phyloP scores from a whole-genome alignment of 2,888 invertebrate species.

The Blomia tropicalis region DNA sequence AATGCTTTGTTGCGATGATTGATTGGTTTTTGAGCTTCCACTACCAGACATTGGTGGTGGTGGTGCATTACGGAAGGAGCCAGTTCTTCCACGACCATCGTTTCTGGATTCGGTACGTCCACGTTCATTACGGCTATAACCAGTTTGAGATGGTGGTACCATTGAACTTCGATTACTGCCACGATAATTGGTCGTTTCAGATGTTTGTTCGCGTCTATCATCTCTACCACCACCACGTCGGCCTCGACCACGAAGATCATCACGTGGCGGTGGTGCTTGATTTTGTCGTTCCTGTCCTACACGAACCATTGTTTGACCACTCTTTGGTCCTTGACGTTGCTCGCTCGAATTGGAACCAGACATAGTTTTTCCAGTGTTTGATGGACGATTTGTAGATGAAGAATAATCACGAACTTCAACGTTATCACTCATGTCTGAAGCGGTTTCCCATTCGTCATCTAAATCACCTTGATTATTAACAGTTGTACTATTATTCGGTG shows the following conservation, averaged over 20 bases:
- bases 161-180: background rate
- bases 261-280: too few species aligned
- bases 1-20: too few species aligned
- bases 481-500: background rate
- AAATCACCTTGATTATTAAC: conserved; percentile 27
- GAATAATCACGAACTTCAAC: conserved; percentile 34
- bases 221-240: background rate
- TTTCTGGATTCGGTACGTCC: background rate
- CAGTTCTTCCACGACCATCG: background rate
- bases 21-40: background rate
- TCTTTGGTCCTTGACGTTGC: conserved; percentile 32
- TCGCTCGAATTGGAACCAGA: conserved; percentile 21
- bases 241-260: background rate
- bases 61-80: background rate
- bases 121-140: background rate
- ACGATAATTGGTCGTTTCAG: background rate
- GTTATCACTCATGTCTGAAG: conserved; percentile 59
- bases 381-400: background rate
- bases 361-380: background rate
- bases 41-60: background rate
- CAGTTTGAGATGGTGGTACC: background rate
- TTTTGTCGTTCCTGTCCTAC: background rate
- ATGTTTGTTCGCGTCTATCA: background rate
- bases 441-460: conserved; percentile 52
- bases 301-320: background rate